Evolutionary conservation across 37 sponge, comb jelly and placozoan genomes (phyloP).

Genomic region (Crambe crambe): DNA sequence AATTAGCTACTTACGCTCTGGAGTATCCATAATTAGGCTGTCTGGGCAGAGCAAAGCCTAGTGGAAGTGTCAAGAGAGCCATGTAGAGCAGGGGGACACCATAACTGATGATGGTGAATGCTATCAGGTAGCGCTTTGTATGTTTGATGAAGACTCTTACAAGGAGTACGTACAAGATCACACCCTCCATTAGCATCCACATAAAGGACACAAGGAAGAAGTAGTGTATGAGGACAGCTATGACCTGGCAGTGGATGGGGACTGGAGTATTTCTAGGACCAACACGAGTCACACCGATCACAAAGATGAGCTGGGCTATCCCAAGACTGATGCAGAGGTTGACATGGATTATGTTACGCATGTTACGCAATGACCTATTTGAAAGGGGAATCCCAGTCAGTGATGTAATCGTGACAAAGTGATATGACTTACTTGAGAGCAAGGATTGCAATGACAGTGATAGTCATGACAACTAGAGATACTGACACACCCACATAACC

Average conservation of each 20-base stretch:
- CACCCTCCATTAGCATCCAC: conserved; percentile 88
- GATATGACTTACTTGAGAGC: background rate
- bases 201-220: conserved; percentile 64
- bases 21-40: background rate
- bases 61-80: conserved; percentile 8
- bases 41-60: conserved; percentile 7
- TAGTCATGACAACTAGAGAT: conserved; percentile 15
- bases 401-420: background rate
- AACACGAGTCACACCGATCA: conserved; percentile 27
- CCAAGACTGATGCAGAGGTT: conserved; percentile 58
- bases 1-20: background rate
- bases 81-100: conserved; percentile 35
- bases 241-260: conserved; percentile 16
- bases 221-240: conserved; percentile 60
- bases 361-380: conserved; percentile 46
- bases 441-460: background rate
- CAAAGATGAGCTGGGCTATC: conserved; percentile 47
- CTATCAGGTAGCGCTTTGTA: background rate
- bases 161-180: conserved; percentile 54
- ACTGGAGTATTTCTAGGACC: background rate
- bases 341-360: conserved; percentile 57
- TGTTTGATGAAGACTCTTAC: conserved; percentile 53
- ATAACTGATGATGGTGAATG: conserved; percentile 32
- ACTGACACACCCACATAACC: conserved; percentile 21
- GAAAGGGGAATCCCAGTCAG: no score